Percentiles rank a stretch among this genome's conserved stretches.
These are phyloP conservation scores for Noctilio leporinus DNA, from an alignment of 2,113 vertebrate genomes.

Conservation along the genomic window DNA sequence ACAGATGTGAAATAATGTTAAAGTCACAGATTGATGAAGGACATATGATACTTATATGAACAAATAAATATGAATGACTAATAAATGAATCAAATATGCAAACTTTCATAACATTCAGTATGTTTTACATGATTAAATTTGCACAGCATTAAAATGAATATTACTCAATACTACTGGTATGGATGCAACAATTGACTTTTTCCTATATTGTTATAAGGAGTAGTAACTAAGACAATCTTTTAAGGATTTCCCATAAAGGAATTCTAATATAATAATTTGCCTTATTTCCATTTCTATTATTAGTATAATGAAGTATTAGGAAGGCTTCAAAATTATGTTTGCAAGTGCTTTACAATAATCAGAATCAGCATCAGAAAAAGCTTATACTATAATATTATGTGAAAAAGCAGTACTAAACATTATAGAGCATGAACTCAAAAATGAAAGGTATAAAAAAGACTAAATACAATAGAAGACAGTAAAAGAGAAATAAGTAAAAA, in stretches of 20 bases:
- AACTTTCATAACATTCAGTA: neutral
- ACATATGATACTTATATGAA: neutral
- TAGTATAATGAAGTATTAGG: neutral
- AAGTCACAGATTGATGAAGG: neutral
- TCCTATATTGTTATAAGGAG: neutral
- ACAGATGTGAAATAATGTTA: neutral
- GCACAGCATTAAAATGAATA: neutral
- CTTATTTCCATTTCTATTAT: neutral
- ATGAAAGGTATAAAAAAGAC: neutral
- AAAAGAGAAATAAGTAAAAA: neutral
- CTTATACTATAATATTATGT: neutral
- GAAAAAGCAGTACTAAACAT: neutral
- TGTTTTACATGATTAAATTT: neutral
- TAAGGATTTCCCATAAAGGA: neutral
- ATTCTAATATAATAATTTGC: neutral
- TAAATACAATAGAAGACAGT: neutral
- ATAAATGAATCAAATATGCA: neutral
- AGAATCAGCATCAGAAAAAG: neutral
- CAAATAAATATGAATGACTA: neutral
- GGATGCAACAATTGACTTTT: neutral
- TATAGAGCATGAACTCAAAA: neutral
- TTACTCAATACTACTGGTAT: neutral
- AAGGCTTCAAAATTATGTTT: neutral
- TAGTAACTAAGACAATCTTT: neutral
- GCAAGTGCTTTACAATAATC: neutral